These are phyloP conservation scores for Andinoacara biseriatus DNA, from an alignment of 2,113 vertebrate species.

Conservation along the genomic window DNA sequence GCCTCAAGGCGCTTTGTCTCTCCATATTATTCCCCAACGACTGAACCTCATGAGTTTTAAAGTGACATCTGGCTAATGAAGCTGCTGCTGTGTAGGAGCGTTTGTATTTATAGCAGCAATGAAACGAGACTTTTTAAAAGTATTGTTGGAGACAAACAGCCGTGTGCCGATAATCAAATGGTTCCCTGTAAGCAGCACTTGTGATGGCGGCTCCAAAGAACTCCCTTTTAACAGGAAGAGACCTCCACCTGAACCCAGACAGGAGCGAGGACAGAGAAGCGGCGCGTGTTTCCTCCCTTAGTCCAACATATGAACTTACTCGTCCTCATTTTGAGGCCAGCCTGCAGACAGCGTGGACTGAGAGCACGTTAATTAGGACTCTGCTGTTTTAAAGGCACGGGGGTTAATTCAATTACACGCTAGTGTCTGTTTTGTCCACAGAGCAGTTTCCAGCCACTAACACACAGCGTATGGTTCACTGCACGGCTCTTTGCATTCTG, in stretches of 20 bases:
- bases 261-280: no score
- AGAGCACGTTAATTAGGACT: slow-evolving; percentile 23
- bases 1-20: no score
- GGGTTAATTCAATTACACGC: slow-evolving; percentile 47
- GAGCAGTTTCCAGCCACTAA: slow-evolving; percentile 17
- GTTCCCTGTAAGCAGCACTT: no score
- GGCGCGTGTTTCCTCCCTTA: background rate
- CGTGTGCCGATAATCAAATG: background rate
- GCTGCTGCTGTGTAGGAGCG: background rate
- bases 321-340: background rate
- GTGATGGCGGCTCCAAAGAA: no score
- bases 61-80: slow-evolving; percentile 27
- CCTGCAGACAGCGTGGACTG: background rate
- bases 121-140: background rate
- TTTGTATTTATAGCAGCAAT: slow-evolving; percentile 12
- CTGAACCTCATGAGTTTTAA: background rate
- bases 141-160: background rate
- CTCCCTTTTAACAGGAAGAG: no score
- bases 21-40: slow-evolving; percentile 15
- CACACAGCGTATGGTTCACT: background rate
- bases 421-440: slow-evolving; percentile 21
- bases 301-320: background rate
- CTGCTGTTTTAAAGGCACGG: slow-evolving; percentile 27
- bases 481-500: background rate
- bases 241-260: no score